Evolutionary conservation across 2,113 vertebrate genomes (phyloP).

Genomic region (Acanthisitta chloris): DNA sequence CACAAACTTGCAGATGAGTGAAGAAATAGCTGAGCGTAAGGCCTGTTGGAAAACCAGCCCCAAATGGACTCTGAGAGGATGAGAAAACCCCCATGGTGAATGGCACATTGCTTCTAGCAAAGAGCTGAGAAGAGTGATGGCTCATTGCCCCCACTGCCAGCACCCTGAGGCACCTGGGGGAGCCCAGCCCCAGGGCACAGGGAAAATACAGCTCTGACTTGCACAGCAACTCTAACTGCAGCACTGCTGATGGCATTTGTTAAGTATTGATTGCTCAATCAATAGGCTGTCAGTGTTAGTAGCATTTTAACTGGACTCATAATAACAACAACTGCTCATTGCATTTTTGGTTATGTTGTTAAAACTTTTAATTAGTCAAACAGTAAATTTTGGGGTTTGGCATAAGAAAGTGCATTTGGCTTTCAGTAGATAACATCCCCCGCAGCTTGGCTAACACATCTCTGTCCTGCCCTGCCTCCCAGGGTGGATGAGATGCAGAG

Average conservation of each 20-base stretch:
- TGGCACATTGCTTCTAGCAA: not conserved
- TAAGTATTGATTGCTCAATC: not conserved
- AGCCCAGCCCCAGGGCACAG: not conserved
- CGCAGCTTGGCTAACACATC: not conserved
- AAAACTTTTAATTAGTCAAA: not conserved
- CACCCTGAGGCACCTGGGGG: not conserved
- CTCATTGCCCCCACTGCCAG: not conserved
- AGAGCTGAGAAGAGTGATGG: not conserved
- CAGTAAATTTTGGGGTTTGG: not conserved
- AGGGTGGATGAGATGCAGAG: not conserved
- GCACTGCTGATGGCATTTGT: not conserved
- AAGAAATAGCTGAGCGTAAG: not conserved
- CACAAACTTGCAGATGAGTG: accelerated
- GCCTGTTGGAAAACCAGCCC: not conserved
- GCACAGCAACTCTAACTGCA: not conserved
- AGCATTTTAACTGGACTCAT: not conserved
- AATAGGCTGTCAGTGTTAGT: not conserved
- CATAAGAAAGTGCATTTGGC: not conserved
- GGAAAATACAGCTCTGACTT: not conserved
- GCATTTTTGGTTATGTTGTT: not conserved
- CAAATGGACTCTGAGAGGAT: not conserved
- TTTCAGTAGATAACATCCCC: not conserved
- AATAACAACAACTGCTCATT: not conserved
- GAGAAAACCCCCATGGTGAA: not conserved
- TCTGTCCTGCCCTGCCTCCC: not conserved